phyloP scores from a whole-genome alignment of 2,113 vertebrate genomes.

The Carlito syrichta region DNA sequence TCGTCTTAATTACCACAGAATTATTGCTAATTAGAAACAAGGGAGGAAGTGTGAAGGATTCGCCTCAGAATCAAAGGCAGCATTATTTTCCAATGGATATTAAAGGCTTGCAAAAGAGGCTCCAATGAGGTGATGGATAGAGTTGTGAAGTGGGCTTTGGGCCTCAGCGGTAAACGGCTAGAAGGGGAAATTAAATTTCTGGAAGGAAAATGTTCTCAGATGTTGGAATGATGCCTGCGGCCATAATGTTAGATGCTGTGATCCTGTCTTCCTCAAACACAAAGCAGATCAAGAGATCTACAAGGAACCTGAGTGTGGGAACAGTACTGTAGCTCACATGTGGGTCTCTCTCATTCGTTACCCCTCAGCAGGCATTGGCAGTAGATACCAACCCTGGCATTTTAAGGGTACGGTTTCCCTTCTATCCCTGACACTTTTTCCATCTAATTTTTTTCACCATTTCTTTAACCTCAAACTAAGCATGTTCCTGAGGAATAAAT shows the following conservation, averaged over 20 bases:
- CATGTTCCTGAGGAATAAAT: neutral
- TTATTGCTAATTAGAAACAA: conserved; percentile 75
- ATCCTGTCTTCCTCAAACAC: conserved; percentile 6
- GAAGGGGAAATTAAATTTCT: conserved; percentile 61
- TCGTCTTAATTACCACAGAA: conserved; percentile 73
- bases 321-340: neutral
- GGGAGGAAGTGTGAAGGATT: conserved; percentile 63
- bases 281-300: conserved; percentile 28
- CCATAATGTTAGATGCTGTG: conserved; percentile 32
- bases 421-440: neutral
- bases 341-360: neutral
- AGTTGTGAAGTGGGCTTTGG: conserved; percentile 46
- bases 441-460: neutral
- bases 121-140: conserved; percentile 41
- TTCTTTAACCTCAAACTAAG: neutral
- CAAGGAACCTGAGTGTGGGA: neutral
- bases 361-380: neutral
- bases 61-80: conserved; percentile 66
- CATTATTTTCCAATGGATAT: conserved; percentile 67
- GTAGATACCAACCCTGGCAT: rapidly evolving
- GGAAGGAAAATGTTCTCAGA: conserved; percentile 58
- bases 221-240: conserved; percentile 67
- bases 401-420: neutral
- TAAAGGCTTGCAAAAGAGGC: conserved; percentile 62
- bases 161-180: conserved; percentile 30